Evolutionary conservation across 2,113 vertebrate genomes (phyloP), one percentile per base, ranked within the genome.

Genomic region (Psittacus erithacus): DNA sequence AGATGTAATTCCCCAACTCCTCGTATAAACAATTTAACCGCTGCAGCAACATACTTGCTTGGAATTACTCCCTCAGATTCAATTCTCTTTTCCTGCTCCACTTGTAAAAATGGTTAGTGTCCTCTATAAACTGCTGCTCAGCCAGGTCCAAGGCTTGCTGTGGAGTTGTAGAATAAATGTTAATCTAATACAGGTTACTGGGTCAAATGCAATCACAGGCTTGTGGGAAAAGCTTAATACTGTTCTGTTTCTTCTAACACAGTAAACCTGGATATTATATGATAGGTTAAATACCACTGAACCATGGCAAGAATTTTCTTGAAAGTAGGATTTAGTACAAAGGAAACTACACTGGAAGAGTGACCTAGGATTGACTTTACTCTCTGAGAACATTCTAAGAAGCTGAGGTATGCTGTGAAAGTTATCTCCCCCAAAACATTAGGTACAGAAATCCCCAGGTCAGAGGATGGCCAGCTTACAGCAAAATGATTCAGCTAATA

Each of bases 161-260:
- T 97, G 98, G 96, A 96, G 97, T 98, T 98, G 98, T 98, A 98
- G 98, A 98, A 98, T 98, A 98, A 98, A 98, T 98, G 98, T 98
- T 98, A 98, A 98, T 98, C 98, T 98, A 98, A 98, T 98, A 98
- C 98, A 98, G 98, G 98, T 98, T 98, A 98, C 97, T 98, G 98
- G 98, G 98, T 98, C 98, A 98, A 98, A 98, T 97, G 97, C 98
- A 98, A 98, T 98, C 98, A 98, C 97, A 98, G 98, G 97, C 98
- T 98, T 98, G 98, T 98, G 98, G 98, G 98, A 98, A 98, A 98
- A 98, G 97, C 98, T 98, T 98, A 98, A 98, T 98, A 98, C 98
- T 98, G 97, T 98, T 98, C 98, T 98, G 98, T 98, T 98, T 97
- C 97, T 98, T 98, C 98, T 98, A 98, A 98, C 98, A 98, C 97